phyloP scores from a whole-genome alignment of 2,113 vertebrate species.

The Dissostichus mawsoni region DNA sequence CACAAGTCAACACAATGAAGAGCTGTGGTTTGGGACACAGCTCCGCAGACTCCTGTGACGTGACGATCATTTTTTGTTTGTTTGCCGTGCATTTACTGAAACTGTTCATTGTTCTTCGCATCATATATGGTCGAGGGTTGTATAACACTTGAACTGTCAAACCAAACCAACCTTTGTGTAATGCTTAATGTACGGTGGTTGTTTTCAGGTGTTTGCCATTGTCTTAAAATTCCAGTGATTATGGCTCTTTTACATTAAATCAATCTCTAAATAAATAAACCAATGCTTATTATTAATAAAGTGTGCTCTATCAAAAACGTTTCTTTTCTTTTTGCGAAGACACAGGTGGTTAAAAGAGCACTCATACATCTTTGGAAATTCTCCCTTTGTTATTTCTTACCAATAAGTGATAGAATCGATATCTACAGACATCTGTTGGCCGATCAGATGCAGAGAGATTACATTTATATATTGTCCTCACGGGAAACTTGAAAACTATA shows the following conservation, averaged over 20 bases:
- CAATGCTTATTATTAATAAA: conserved; percentile 7
- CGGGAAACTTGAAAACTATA: no score
- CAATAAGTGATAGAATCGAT: no score
- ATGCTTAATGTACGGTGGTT: not conserved
- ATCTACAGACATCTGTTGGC: no score
- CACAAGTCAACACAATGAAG: not conserved
- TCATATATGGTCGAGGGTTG: not conserved
- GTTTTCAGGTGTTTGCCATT: not conserved
- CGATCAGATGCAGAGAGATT: no score
- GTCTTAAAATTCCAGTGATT: not conserved
- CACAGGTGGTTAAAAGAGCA: not conserved
- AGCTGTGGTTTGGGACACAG: not conserved
- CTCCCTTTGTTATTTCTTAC: no score
- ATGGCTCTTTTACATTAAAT: not conserved
- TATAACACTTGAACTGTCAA: not conserved
- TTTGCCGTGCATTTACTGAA: not conserved
- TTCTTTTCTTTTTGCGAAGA: not conserved
- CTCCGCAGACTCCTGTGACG: not conserved
- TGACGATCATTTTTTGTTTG: not conserved
- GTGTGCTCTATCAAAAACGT: not conserved
- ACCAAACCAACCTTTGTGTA: not conserved
- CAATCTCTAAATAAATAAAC: not conserved
- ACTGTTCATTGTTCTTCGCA: not conserved
- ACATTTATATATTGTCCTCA: no score
- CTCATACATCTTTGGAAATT: no score